Base-by-base conservation (phyloP, 1,140 invertebrate genomes). In the Drosophila tropicalis region DNA sequence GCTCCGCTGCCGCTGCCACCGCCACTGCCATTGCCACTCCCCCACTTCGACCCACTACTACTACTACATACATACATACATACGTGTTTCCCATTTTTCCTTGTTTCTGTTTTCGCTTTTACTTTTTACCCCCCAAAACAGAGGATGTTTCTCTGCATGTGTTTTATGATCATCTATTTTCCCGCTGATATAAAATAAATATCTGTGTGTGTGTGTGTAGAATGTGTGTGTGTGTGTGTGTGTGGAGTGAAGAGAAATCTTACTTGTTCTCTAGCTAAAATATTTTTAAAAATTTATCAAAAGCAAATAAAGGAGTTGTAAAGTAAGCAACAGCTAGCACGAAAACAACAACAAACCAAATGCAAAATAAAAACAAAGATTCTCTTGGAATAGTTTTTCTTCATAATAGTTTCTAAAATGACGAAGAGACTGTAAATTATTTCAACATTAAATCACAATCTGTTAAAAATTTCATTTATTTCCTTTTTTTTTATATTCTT, bases 281-380 rank as follows among this genome's bases (percentile, higher is more conserved):
- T 84, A 87, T 87, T 87, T 87, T 87, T 84, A 89, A 89, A 87
- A 87, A 87, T 87, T 87, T 89, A 87, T 87, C 84, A 87, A 87
- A 89, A 89, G 84, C 84, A 87, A 89, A 86, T 87, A 86, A 72
- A 87, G 72, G 76, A 86, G 62, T 86, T 71, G 81, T 56, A 55
- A 65, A 76, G 76, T 66, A 79, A 78, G 74, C 76, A 87, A 77
- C 64, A 62, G 39, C 62, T 19, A 51, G 3, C 47, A 58, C 44
- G 64, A 47, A 40, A 69, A 34, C 47, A 74, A 55, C 67, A 44
- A 12, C n/a, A 57, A 15, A 22, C 60, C 19, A 25, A 65, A 55
- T 66, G 17, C 70, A 63, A 36, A 36, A 22, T 10, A 41, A 57
- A 61, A 67, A 56, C 72, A 69, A 81, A 78, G 74, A 39, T 36